Evolutionary conservation across 2,888 invertebrate genomes (phyloP).

Genomic region (Eupeodes luniger): DNA sequence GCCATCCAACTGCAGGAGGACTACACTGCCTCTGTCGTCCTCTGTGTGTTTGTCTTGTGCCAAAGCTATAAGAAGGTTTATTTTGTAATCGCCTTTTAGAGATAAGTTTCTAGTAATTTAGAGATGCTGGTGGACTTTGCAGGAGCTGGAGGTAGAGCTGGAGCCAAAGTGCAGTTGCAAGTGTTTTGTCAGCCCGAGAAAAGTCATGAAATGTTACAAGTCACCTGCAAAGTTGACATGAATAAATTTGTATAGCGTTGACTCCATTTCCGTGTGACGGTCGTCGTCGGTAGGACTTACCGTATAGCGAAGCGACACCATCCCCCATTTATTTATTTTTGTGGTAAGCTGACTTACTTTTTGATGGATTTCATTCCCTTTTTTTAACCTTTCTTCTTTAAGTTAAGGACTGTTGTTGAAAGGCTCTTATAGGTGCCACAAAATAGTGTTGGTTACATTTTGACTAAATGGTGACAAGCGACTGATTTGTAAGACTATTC

Average conservation of each 20-base stretch:
- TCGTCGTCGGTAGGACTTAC: neutral
- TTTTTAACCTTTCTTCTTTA: neutral
- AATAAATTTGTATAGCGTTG: constrained; percentile 67
- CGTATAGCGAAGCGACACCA: neutral
- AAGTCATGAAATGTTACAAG: constrained; percentile 74
- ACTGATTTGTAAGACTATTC: constrained; percentile 28
- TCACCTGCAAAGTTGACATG: constrained; percentile 73
- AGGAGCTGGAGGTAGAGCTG: too few species aligned
- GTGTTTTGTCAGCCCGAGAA: constrained; percentile 69
- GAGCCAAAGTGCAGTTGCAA: constrained; percentile 70
- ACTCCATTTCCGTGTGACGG: constrained; percentile 66
- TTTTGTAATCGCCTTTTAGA: constrained; percentile 63
- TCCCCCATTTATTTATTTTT: neutral
- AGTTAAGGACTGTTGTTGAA: constrained; percentile 18
- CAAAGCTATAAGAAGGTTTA: constrained; percentile 24
- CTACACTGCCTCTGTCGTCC: neutral
- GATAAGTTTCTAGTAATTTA: constrained; percentile 68
- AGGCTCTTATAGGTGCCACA: constrained; percentile 16
- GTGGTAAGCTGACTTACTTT: constrained; percentile 21
- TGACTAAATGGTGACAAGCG: constrained; percentile 45
- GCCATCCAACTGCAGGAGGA: neutral
- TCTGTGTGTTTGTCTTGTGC: neutral
- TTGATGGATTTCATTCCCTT: constrained; percentile 21
- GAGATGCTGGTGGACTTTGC: constrained; percentile 13
- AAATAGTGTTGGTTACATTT: constrained; percentile 38